phyloP scores from a whole-genome alignment of 1,140 invertebrate species.

The Atta colombica region DNA sequence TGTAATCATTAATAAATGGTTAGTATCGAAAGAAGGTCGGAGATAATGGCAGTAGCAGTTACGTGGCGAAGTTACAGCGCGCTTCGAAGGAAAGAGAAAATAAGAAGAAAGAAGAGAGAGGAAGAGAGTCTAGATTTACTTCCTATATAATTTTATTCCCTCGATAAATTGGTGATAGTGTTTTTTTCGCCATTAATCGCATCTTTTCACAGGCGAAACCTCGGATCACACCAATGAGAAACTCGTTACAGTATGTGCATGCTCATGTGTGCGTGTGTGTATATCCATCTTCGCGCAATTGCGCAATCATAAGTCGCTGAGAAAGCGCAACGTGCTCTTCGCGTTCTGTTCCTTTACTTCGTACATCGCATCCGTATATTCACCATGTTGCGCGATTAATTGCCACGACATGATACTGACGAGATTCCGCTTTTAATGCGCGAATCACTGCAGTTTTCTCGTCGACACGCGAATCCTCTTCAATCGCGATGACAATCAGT shows the following conservation, averaged over 20 bases:
- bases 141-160: constrained; percentile 46
- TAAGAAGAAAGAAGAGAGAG: not conserved
- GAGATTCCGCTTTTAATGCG: not conserved
- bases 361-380: not conserved
- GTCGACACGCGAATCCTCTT: not conserved
- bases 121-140: constrained; percentile 8
- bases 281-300: constrained; percentile 35
- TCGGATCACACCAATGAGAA: constrained; percentile 1
- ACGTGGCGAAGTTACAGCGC: not conserved
- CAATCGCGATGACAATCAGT: not conserved
- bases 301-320: constrained; percentile 49
- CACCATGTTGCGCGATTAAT: constrained; percentile 57
- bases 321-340: constrained; percentile 40
- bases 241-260: constrained; percentile 2
- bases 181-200: not conserved
- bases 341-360: constrained; percentile 42
- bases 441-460: not conserved
- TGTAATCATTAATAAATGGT: constrained; percentile 1
- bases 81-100: not conserved
- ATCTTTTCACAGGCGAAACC: constrained; percentile 7
- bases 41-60: constrained; percentile 21
- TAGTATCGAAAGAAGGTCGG: constrained; percentile 11
- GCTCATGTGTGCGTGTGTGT: no score
- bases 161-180: constrained; percentile 7
- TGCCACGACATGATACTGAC: not conserved